Evolutionary conservation across 2,888 invertebrate species (phyloP), one percentile per base, ranked within the genome.

Genomic region (Sphaeridia pumilis): DNA sequence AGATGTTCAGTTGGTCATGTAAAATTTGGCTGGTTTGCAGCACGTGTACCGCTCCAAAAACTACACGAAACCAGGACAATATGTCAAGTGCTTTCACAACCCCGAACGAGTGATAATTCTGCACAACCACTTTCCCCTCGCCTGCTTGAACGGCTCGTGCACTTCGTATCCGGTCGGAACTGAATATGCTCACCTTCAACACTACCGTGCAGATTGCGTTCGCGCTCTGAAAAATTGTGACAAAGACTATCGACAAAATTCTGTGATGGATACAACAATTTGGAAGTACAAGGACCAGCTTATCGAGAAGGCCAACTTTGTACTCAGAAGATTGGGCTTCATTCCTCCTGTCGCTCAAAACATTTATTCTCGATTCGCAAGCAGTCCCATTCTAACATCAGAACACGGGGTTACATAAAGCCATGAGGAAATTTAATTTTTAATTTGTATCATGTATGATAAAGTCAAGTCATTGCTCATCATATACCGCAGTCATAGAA

Each of bases 21-120:
- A 35, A 17, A 27, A 35, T 41, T 34, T 24, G 28, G 43, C 64
- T 36, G 24, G 17, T 2, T 52, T 55, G 5, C 88, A 88, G 72
- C 89, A 90, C 73, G 88, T 89, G 42, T 86, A 87, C 70, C 78
- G 90, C 52, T 84, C 88, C 61, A 82, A 82, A 69, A 90, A 90
- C 73, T 90, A 87, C 73, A 90, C 90, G 5, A 88, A 88, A 71
- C 89, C 89, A 4, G 87, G 89, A 65, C 87, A 87, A 72, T 90
- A 89, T 73, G 84, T 90, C 60, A 92, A 92, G 73, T 89, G 90
- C 71, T 92, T 92, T 75, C 90, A 90, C 72, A 86, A 89, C 73
- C 87, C 90, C 28, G 86, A 86, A 67, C 81, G 85, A 66, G 89
- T 89, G 48, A 76, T 90, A 46, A 84, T 87, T 31, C 75, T 92